These are phyloP conservation scores for Gymnocheta viridis DNA, from an alignment of 2,888 invertebrate genomes.

Conservation along the genomic window DNA sequence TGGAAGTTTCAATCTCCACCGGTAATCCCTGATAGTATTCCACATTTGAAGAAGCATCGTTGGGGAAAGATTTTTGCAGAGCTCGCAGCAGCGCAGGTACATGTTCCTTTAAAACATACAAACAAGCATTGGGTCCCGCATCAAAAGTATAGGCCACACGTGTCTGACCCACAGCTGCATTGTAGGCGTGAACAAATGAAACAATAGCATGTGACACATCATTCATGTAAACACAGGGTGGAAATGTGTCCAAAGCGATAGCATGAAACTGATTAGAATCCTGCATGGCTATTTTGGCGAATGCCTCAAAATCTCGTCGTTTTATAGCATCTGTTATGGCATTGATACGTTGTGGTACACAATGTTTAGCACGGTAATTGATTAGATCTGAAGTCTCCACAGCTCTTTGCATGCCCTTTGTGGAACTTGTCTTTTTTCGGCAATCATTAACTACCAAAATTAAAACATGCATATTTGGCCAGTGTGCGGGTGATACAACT, in stretches of 20 bases:
- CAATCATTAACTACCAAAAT: slow-evolving; percentile 93
- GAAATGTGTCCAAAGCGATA: slow-evolving; percentile 94
- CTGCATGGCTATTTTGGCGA: slow-evolving; percentile 97
- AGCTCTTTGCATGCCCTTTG: slow-evolving; percentile 92
- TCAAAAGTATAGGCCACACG: slow-evolving; percentile 98
- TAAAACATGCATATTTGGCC: slow-evolving; percentile 95
- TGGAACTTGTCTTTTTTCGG: slow-evolving; percentile 93
- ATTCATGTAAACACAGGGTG: slow-evolving; percentile 96
- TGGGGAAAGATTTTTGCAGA: slow-evolving; percentile 89
- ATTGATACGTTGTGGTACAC: slow-evolving; percentile 88
- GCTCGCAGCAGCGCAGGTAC: slow-evolving; percentile 87
- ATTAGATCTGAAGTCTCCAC: slow-evolving; percentile 92
- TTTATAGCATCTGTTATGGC: slow-evolving; percentile 83
- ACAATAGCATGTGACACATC: slow-evolving; percentile 92
- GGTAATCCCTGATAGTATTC: slow-evolving; percentile 85
- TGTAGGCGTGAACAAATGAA: slow-evolving; percentile 91
- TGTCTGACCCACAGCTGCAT: slow-evolving; percentile 85
- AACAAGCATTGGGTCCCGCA: slow-evolving; percentile 98
- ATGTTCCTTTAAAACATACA: slow-evolving; percentile 90
- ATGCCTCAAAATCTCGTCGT: slow-evolving; percentile 88
- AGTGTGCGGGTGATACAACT: slow-evolving; percentile 88
- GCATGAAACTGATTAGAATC: slow-evolving; percentile 99
- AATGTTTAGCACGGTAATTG: slow-evolving; percentile 86
- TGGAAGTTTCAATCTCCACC: slow-evolving; percentile 72
- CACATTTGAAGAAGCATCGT: slow-evolving; percentile 79